A percentile compares a stretch with the other conserved stretches of the same genome.
Conservation (phyloP, 30 jellyfish, hydroid and myxozoan species). For the Chironex yamaguchii region DNA sequence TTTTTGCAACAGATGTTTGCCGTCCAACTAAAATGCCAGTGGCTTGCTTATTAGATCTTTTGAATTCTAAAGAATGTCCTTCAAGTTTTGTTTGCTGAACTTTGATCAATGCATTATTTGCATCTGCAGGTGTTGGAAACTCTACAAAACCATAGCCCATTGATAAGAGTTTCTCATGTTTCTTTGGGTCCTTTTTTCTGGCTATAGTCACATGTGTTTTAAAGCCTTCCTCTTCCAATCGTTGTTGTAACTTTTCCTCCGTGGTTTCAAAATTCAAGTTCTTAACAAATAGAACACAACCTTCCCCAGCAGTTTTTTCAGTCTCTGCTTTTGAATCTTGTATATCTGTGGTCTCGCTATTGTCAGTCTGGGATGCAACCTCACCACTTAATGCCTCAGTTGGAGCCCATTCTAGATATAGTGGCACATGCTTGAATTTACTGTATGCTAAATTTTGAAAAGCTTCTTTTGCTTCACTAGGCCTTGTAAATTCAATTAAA, state of each 20-base stretch:
- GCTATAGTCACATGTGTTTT: slow-evolving; percentile 85
- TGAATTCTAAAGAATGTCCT: slow-evolving; percentile 91
- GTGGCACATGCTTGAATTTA: slow-evolving; percentile 93
- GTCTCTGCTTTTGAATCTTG: not conserved
- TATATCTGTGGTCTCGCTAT: not conserved
- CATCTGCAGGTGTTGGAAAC: slow-evolving; percentile 59
- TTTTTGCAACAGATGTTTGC: slow-evolving; percentile 62
- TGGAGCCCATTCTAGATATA: slow-evolving; percentile 99
- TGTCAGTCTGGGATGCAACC: slow-evolving; percentile 26
- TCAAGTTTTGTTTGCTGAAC: slow-evolving; percentile 86
- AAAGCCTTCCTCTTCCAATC: slow-evolving; percentile 78
- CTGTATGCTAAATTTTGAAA: slow-evolving; percentile 83
- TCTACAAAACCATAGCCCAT: slow-evolving; percentile 99
- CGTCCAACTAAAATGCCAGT: not conserved
- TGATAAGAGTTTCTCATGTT: slow-evolving; percentile 74
- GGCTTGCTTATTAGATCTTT: slow-evolving; percentile 83
- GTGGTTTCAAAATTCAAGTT: slow-evolving; percentile 87
- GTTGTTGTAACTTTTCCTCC: slow-evolving; percentile 73
- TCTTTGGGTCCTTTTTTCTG: slow-evolving; percentile 85
- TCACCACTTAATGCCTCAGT: slow-evolving; percentile 75
- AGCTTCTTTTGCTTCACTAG: slow-evolving; percentile 92
- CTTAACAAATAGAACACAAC: slow-evolving; percentile 77
- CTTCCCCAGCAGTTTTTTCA: slow-evolving; percentile 49
- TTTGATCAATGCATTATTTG: slow-evolving; percentile 89
- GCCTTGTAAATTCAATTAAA: slow-evolving; percentile 77